Conservation (phyloP, 1,140 invertebrate species). For the Sinonovacula constricta region DNA sequence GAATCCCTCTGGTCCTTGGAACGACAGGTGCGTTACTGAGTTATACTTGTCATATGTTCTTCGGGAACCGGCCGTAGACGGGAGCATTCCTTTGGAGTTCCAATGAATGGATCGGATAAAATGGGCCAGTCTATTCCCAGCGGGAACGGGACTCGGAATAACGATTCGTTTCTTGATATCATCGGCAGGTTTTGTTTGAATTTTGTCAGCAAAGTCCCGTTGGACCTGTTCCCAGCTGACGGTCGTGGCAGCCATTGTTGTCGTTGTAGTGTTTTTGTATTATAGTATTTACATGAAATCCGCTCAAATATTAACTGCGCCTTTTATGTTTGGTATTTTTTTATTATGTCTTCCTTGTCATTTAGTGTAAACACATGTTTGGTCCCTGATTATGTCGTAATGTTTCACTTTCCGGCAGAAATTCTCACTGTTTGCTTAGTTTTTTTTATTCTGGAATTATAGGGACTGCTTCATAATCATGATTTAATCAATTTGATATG, state of each 20-base stretch:
- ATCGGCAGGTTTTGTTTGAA: constrained; percentile 31
- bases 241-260: not conserved
- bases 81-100: constrained; percentile 45
- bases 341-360: not conserved
- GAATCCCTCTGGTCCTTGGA: constrained; percentile 36
- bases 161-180: constrained; percentile 42
- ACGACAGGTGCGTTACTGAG: constrained; percentile 37
- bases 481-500: too few species aligned
- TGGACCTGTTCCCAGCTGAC: constrained; percentile 14
- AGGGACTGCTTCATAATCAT: too few species aligned
- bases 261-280: not conserved
- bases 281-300: not conserved
- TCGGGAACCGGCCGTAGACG: constrained; percentile 43
- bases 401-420: too few species aligned
- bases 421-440: too few species aligned
- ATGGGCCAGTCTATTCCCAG: constrained; percentile 35
- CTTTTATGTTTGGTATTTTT: not conserved
- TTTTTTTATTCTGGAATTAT: too few species aligned
- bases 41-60: constrained; percentile 47
- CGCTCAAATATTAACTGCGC: not conserved
- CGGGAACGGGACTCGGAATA: constrained; percentile 39
- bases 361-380: not conserved
- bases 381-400: not conserved
- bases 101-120: constrained; percentile 47
- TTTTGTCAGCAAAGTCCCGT: constrained; percentile 11